Base-by-base conservation (phyloP, 2,888 invertebrate genomes). In the Limenitis camilla region DNA sequence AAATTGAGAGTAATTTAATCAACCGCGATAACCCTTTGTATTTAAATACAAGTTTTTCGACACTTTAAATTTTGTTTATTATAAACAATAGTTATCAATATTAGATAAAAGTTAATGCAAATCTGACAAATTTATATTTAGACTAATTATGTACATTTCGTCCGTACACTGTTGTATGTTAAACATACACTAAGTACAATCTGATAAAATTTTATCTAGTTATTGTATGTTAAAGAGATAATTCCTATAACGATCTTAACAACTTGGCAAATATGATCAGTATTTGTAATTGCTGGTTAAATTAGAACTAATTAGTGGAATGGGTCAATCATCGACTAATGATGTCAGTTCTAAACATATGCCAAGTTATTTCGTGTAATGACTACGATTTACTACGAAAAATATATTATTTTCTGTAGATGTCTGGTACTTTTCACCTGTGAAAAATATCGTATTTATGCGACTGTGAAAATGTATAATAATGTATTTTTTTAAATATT, bases 281-380 rank as follows among this genome's bases (percentile, higher is more conserved):
- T n/a, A 29, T 45, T 42, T 49, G 27, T 48, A 48, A 48, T 55
- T 49, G 52, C 32, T 33, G 28, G 40, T 46, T 44, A 39, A 52
- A 49, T 55, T 38, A 49, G 41, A 49, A 49, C 49, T 55, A 52
- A 55, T 55, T 55, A 55, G 48, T 46, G 33, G 49, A 52, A 54
- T 54, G 39, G 55, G 46, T 55, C 55, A 52, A 55, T 55, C 48
- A 55, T 30, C 52, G 45, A 33, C 41, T 55, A 49, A 52, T 38
- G 48, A 42, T 44, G 55, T 55, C 49, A 50, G 41, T 42, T 41
- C 46, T 27, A 39, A 46, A 50, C 52, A 53, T 35, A 35, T 30
- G 35, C 40, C 7, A 33, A 33, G 41, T n/a, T n/a, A n/a, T n/a
- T n/a, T n/a, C n/a, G n/a, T n/a, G n/a, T n/a, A n/a, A n/a, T n/a